Evolutionary conservation across 2,888 invertebrate species (phyloP), one percentile per base, ranked within the genome.

Genomic region (Sinodicranocentrus sp.): DNA sequence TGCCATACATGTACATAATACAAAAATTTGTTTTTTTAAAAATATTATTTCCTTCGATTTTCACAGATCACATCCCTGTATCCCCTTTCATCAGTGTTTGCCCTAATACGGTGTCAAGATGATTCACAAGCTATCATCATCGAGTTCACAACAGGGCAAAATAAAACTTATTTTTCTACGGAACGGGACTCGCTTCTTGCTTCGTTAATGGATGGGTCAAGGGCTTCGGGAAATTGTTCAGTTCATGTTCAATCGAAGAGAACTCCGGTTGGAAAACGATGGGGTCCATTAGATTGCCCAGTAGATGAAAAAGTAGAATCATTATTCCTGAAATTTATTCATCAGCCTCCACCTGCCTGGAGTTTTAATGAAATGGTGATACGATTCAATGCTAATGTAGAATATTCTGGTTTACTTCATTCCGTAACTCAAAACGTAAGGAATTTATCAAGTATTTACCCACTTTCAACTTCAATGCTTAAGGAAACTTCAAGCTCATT

Each of bases 251-350:
- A 96, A 82, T 97, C 97, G 92, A 93, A 93, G 82, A 93, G 93
- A 43, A 97, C 97, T 21, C 94, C 96, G 67, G 93, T 98, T 84
- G 97, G 97, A 0, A 95, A 95, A 90, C 93, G 99, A 80, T 93
- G 98, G 85, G 96, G 97, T 25, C 98, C 99, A 6, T 92, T 98
- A 77, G 95, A 95, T 57, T 87, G 86, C 8, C 94, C 95, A 0
- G 96, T 98, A 0, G 99, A 98, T 90, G 99, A 99, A 92, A 99
- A 99, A 91, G 95, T 90, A 0, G 99, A 99, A 92, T 95, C 95
- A 79, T 94, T 95, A 89, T 96, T 98, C 88, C 93, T 98, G 83
- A 95, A 96, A 92, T 94, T 95, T 89, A 91, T 95, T 44, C 93
- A 94, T 89, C 93, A 93, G 89, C 93, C 93, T 43, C 94, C 94